phyloP scores from a whole-genome alignment of 2,888 invertebrate genomes.

The Cinara cedri region DNA sequence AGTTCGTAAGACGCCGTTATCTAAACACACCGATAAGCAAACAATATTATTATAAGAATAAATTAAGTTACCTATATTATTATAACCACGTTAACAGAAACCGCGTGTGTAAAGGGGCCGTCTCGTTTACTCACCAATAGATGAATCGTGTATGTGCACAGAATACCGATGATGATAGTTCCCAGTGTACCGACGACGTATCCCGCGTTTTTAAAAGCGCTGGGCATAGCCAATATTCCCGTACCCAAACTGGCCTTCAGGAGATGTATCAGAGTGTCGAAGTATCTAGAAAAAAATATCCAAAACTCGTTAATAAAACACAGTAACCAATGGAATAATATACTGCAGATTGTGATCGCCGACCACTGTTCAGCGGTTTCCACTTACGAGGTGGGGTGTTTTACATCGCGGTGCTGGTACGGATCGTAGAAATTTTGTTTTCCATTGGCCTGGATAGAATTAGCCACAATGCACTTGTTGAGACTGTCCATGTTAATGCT shows the following conservation, averaged over 20 bases:
- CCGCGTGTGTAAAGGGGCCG: not conserved
- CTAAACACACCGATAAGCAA: slow-evolving; percentile 62
- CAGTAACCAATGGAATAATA: not conserved
- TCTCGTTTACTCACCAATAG: slow-evolving; percentile 71
- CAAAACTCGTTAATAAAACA: too few species aligned
- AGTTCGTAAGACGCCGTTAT: slow-evolving; percentile 71
- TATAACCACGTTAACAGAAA: not conserved
- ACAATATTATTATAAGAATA: not conserved
- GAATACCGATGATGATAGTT: slow-evolving; percentile 80
- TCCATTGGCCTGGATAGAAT: not conserved
- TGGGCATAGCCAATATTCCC: slow-evolving; percentile 89
- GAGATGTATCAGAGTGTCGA: slow-evolving; percentile 81
- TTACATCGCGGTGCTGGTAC: slow-evolving; percentile 71
- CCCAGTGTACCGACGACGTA: slow-evolving; percentile 80
- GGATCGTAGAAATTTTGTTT: slow-evolving; percentile 68
- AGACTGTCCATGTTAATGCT: slow-evolving; percentile 50
- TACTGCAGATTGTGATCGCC: not conserved
- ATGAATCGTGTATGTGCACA: slow-evolving; percentile 95
- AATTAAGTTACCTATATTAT: too few species aligned
- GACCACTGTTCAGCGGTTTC: too few species aligned
- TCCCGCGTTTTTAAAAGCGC: slow-evolving; percentile 83
- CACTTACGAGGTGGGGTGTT: slow-evolving; percentile 78
- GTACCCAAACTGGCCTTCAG: slow-evolving; percentile 90
- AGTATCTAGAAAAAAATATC: slow-evolving; percentile 70
- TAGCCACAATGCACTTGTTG: slow-evolving; percentile 61